Conservation (phyloP, 1,140 invertebrate species). For the Drosophila parvula region DNA sequence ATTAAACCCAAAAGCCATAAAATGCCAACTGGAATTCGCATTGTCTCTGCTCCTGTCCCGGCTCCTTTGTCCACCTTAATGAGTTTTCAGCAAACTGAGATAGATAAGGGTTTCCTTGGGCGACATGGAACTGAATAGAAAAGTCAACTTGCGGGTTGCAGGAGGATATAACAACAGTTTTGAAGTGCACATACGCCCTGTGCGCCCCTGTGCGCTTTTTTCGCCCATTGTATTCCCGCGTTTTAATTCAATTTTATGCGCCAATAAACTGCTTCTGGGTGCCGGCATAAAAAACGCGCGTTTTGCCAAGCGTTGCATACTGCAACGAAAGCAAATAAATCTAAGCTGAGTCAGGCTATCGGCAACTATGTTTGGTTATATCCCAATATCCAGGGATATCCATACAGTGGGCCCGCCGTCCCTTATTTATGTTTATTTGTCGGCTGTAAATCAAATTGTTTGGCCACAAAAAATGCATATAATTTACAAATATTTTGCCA, state of each 20-base stretch:
- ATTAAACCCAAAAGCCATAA: conserved; percentile 57
- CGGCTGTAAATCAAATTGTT: conserved; percentile 44
- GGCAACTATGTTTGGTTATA: conserved; percentile 1
- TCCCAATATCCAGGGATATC: conserved; percentile 12
- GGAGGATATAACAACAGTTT: neutral
- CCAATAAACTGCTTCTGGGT: conserved; percentile 38
- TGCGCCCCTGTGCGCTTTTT: neutral
- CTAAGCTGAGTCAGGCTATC: conserved; percentile 36
- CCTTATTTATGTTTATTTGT: conserved; percentile 45
- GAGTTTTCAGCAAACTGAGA: conserved; percentile 42
- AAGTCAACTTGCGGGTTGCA: conserved; percentile 30
- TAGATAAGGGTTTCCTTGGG: conserved; percentile 36
- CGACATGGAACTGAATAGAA: conserved; percentile 3
- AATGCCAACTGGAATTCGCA: conserved; percentile 42
- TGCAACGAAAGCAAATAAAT: conserved; percentile 36
- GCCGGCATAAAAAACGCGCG: conserved; percentile 26
- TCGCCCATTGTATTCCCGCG: conserved; percentile 2
- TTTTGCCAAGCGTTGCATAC: conserved; percentile 8
- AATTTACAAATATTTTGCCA: conserved; percentile 39
- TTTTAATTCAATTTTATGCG: conserved; percentile 54
- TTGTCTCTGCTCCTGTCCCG: conserved; percentile 21
- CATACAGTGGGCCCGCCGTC: neutral
- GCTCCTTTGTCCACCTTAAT: conserved; percentile 61
- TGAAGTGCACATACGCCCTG: conserved; percentile 32
- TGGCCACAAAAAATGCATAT: conserved; percentile 19